A percentile compares a stretch with the other conserved stretches of the same genome.
Evolutionary conservation across 2,888 invertebrate genomes (phyloP).

Genomic region (Bombylius major): DNA sequence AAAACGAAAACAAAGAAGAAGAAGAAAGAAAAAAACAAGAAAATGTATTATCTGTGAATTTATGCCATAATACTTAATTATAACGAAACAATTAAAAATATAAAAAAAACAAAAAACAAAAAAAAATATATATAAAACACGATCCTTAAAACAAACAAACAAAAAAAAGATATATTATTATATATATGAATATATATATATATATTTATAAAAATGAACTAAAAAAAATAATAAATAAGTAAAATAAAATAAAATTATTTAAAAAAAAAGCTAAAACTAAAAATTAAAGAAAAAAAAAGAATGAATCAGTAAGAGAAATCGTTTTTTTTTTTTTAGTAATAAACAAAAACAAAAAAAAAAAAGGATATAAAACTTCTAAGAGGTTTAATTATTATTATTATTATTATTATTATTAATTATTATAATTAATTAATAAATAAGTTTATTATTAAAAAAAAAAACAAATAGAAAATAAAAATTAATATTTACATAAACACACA

Average conservation of each 20-base stretch:
- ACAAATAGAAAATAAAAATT: no score
- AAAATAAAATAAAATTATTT: not conserved
- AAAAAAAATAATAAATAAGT: slow-evolving; percentile 3
- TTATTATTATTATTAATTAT: not conserved
- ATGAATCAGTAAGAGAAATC: not conserved
- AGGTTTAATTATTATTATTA: not conserved
- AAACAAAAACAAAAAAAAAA: not conserved
- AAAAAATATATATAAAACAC: not conserved
- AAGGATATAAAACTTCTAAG: not conserved
- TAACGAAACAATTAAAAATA: slow-evolving; percentile 1
- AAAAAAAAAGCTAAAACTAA: no score
- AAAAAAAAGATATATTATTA: not conserved
- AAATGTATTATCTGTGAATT: slow-evolving; percentile 8
- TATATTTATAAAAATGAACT: not conserved
- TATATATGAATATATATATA: not conserved
- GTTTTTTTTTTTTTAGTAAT: not conserved
- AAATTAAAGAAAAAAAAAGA: not conserved
- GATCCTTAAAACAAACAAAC: no score
- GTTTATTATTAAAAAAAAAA: not conserved
- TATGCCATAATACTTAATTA: slow-evolving; percentile 6
- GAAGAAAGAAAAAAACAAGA: not conserved
- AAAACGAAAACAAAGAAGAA: no score
- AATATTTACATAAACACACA: no score
- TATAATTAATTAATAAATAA: not conserved
- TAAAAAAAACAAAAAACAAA: not conserved